Percentiles rank a stretch among this genome's conserved stretches.
Evolutionary conservation across 2,797 vertebrate species (phyloP).

Genomic region (Coluber constrictor): DNA sequence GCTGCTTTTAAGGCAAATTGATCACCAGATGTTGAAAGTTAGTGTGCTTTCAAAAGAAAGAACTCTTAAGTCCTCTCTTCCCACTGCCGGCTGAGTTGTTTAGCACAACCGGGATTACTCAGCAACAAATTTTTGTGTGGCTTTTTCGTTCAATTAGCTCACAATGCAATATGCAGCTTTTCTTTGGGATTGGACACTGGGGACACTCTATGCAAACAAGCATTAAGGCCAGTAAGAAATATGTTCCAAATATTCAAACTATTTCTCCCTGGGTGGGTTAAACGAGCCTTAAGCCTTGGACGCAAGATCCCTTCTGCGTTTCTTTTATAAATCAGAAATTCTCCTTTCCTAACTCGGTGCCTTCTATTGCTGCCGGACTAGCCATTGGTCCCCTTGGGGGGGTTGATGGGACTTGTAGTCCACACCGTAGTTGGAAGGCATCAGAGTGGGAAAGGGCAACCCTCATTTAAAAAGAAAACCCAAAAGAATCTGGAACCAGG

Average conservation of each 20-base stretch:
- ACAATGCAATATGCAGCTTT: slow-evolving; percentile 74
- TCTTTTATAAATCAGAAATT: not conserved
- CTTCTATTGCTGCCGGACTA: not conserved
- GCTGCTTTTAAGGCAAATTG: slow-evolving; percentile 48
- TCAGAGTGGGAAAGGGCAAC: not conserved
- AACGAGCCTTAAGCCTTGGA: slow-evolving; percentile 15
- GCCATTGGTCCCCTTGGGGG: not conserved
- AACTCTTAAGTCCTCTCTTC: not conserved
- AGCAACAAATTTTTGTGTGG: not conserved
- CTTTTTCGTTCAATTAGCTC: slow-evolving; percentile 48
- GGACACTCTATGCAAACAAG: slow-evolving; percentile 64
- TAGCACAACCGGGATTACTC: not conserved
- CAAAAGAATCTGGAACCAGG: slow-evolving; percentile 6
- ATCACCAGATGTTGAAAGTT: slow-evolving; percentile 24
- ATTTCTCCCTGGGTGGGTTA: not conserved
- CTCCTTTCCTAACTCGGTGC: not conserved
- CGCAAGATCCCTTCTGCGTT: not conserved
- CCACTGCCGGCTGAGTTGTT: not conserved
- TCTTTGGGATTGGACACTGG: slow-evolving; percentile 52
- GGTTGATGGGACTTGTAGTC: not conserved
- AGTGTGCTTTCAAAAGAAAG: slow-evolving; percentile 43
- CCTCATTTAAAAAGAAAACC: not conserved
- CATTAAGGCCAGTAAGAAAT: slow-evolving; percentile 69
- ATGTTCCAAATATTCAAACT: slow-evolving; percentile 69
- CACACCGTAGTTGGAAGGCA: not conserved